These are phyloP conservation scores for Choloepus hoffmanni DNA, from an alignment of 2,113 vertebrate species.

Conservation along the genomic window DNA sequence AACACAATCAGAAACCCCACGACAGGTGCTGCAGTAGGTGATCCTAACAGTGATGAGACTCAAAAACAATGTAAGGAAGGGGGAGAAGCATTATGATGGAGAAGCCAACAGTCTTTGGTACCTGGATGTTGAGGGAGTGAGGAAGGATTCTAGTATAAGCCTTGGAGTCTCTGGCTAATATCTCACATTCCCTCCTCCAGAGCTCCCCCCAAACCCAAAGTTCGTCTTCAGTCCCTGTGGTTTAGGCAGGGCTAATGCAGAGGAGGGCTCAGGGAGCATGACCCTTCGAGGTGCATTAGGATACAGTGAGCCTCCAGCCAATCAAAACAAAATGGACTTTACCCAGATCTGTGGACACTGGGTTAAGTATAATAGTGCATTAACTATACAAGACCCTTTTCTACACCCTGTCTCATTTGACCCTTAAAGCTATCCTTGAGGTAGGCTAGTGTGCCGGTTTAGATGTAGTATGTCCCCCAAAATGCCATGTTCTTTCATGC, in stretches of 20 bases:
- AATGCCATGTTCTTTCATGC: too few relatives aligned
- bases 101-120: neutral
- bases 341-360: neutral
- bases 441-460: neutral
- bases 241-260: neutral
- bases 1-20: constrained; percentile 3
- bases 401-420: neutral
- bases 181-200: neutral
- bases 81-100: neutral
- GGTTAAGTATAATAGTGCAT: neutral
- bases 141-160: neutral
- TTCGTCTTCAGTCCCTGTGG: neutral
- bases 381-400: neutral
- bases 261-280: neutral
- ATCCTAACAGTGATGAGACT: neutral
- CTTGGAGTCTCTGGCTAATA: neutral
- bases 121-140: neutral
- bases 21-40: neutral
- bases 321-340: neutral
- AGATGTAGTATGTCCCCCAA: too few relatives aligned
- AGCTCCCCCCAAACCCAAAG: neutral
- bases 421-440: neutral
- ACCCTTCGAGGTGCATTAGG: neutral
- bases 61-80: neutral
- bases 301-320: neutral